phyloP scores from a whole-genome alignment of 2,888 invertebrate genomes.

The Papilio gigon region DNA sequence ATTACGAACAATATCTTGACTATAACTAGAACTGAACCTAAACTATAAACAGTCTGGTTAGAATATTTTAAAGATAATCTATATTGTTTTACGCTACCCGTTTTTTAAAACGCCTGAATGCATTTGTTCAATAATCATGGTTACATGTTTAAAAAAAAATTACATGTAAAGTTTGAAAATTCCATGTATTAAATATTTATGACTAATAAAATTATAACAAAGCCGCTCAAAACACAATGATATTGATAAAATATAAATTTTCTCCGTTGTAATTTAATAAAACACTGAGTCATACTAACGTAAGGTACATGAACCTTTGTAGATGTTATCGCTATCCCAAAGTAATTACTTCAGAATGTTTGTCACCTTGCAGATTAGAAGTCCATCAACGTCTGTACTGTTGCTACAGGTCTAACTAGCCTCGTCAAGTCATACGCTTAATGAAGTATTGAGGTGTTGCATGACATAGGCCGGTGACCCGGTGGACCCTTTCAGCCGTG shows the following conservation, averaged over 20 bases:
- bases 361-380: conserved; percentile 19
- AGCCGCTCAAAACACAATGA: background rate
- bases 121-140: no score
- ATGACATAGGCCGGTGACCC: conserved; percentile 43
- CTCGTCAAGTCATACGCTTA: conserved; percentile 49
- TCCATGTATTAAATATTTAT: background rate
- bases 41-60: no score
- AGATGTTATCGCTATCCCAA: conserved; percentile 8
- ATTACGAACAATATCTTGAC: no score
- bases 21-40: no score
- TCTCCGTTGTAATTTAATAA: background rate
- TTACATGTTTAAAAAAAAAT: no score
- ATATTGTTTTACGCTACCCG: no score
- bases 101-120: no score
- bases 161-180: no score
- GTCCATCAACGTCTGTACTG: conserved; percentile 7
- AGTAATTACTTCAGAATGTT: conserved; percentile 11
- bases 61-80: background rate
- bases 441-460: conserved; percentile 51
- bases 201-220: background rate
- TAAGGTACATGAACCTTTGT: background rate
- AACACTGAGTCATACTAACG: background rate
- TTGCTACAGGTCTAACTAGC: background rate
- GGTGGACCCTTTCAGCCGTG: conserved; percentile 42
- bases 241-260: background rate